Evolutionary conservation across 2,888 invertebrate species (phyloP).

Genomic region (Drosophila flavopinicola): DNA sequence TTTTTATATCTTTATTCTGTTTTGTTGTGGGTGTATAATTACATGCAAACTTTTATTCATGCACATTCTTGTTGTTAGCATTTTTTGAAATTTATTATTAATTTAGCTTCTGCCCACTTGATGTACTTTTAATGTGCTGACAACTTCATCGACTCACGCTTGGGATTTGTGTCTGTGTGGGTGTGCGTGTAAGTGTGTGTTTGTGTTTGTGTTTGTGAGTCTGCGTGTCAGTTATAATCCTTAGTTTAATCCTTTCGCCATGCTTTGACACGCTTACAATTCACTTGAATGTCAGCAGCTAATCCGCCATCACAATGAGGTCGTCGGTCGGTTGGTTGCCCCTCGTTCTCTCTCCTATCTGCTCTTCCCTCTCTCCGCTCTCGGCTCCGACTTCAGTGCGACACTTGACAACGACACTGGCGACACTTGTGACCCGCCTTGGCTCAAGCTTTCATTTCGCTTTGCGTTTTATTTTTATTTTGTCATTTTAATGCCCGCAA

Average conservation of each 20-base stretch:
- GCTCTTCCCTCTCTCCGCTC: not conserved
- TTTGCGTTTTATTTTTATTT: conserved; percentile 50
- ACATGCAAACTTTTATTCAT: not conserved
- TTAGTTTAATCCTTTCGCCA: conserved; percentile 73
- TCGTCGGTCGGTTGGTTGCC: conserved; percentile 39
- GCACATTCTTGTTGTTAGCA: not conserved
- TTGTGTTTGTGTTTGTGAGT: conserved; percentile 10
- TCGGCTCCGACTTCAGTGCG: conserved; percentile 44
- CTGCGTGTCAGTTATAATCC: conserved; percentile 65
- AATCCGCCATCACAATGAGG: conserved; percentile 70
- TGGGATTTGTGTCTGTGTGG: conserved; percentile 5
- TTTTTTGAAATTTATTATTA: not conserved
- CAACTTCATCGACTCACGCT: conserved; percentile 30
- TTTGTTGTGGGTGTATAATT: too few species aligned
- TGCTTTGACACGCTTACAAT: conserved; percentile 78
- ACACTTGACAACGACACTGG: conserved; percentile 57
- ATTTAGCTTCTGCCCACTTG: not conserved
- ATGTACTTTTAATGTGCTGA: conserved; percentile 30
- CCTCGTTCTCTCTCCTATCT: not conserved
- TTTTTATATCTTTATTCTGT: not conserved
- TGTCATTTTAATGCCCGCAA: conserved; percentile 78
- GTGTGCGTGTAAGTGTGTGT: too few species aligned
- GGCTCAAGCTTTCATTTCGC: conserved; percentile 70
- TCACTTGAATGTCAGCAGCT: conserved; percentile 77
- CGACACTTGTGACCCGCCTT: conserved; percentile 70